phyloP scores from a whole-genome alignment of 2,888 invertebrate genomes.

The Drosophila heteroneura region DNA sequence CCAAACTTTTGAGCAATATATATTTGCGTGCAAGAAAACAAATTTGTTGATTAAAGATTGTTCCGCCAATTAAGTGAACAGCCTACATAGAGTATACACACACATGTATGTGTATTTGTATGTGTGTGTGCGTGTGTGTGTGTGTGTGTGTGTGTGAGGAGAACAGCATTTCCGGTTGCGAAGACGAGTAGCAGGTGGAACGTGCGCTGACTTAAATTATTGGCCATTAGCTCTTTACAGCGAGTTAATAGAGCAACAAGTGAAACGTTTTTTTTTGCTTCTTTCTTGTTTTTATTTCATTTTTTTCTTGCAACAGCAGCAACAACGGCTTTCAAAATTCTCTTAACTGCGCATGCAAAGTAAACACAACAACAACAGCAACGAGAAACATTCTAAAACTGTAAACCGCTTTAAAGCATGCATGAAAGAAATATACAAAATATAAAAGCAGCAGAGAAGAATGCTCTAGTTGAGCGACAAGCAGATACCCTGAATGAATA shows the following conservation, averaged over 20 bases:
- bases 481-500: neutral
- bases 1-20: conserved; percentile 35
- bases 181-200: conserved; percentile 31
- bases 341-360: conserved; percentile 72
- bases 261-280: conserved; percentile 41
- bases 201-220: conserved; percentile 54
- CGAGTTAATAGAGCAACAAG: conserved; percentile 76
- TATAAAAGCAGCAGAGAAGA: neutral
- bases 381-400: conserved; percentile 54
- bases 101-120: neutral
- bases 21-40: conserved; percentile 24
- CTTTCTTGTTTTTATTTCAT: neutral
- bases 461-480: neutral
- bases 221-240: conserved; percentile 47
- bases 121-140: neutral
- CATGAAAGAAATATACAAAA: conserved; percentile 4
- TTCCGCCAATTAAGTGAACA: conserved; percentile 20
- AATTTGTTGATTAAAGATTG: conserved; percentile 34
- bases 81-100: neutral
- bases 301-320: conserved; percentile 7
- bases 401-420: conserved; percentile 40
- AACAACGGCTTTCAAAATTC: conserved; percentile 25
- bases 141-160: neutral
- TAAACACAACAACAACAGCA: conserved; percentile 27
- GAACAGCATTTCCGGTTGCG: conserved; percentile 51